Conservation (phyloP, 2,113 vertebrate species). For the Melanerpes formicivorus region DNA sequence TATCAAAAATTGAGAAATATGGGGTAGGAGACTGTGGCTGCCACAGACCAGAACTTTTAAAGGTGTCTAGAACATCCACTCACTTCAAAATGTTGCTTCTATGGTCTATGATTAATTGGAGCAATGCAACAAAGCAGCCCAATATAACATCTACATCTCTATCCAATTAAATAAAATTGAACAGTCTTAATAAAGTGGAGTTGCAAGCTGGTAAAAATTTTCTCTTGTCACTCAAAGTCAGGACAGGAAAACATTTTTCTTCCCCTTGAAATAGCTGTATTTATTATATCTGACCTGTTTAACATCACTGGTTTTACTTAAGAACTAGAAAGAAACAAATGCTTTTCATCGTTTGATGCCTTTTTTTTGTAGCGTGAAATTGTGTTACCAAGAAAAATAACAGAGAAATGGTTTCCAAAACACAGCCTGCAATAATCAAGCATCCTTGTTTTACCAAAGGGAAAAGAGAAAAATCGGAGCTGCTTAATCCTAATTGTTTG, state of each 20-base stretch:
- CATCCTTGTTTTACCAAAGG: neutral
- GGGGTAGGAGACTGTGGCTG: constrained; percentile 68
- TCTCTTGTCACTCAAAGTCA: constrained; percentile 67
- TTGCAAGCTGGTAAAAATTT: constrained; percentile 66
- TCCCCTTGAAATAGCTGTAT: constrained; percentile 61
- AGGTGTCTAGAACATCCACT: constrained; percentile 69
- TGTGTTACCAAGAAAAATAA: constrained; percentile 40
- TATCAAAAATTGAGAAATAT: constrained; percentile 80
- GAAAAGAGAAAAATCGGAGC: neutral
- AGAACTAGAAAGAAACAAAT: constrained; percentile 48
- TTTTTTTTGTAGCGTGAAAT: constrained; percentile 46
- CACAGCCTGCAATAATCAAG: constrained; percentile 8
- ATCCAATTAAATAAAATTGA: constrained; percentile 56
- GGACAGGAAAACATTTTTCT: constrained; percentile 57
- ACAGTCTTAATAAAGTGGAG: constrained; percentile 40
- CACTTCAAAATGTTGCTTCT: constrained; percentile 37
- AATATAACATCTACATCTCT: neutral
- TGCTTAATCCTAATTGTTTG: constrained; percentile 67
- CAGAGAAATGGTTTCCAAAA: constrained; percentile 45
- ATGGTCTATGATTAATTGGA: constrained; percentile 50
- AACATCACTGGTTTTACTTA: constrained; percentile 53
- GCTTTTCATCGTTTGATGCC: constrained; percentile 37
- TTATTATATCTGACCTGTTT: constrained; percentile 68
- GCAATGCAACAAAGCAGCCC: constrained; percentile 33
- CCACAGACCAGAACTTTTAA: constrained; percentile 38